A percentile compares a stretch with the other conserved stretches of the same genome.
These are phyloP conservation scores for Limnodromus scolopaceus DNA, from an alignment of 2,797 vertebrate genomes.

Conservation along the genomic window DNA sequence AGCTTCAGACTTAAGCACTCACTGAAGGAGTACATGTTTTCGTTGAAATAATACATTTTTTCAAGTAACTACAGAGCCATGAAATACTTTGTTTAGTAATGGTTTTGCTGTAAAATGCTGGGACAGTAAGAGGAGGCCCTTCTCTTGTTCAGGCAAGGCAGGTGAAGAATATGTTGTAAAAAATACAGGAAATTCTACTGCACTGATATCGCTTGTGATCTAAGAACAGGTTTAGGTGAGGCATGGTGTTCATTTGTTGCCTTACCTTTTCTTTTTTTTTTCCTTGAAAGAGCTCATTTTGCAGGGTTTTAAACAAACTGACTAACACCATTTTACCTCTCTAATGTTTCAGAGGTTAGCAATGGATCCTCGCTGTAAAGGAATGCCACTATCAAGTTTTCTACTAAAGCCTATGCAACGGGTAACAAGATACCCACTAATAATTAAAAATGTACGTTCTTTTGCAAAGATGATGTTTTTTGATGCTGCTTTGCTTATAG, in stretches of 20 bases:
- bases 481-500: slow-evolving; percentile 30
- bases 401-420: slow-evolving; percentile 98
- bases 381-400: slow-evolving; percentile 98
- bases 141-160: not conserved
- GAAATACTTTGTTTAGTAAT: not conserved
- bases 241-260: not conserved
- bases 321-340: slow-evolving; percentile 47
- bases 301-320: not conserved
- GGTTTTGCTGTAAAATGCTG: not conserved
- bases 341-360: slow-evolving; percentile 88
- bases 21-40: not conserved
- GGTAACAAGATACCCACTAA: slow-evolving; percentile 96
- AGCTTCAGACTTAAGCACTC: not conserved
- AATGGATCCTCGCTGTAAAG: slow-evolving; percentile 97
- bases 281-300: not conserved
- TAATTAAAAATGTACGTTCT: slow-evolving; percentile 94
- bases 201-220: not conserved
- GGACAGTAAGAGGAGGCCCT: not conserved
- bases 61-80: not conserved
- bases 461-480: not conserved
- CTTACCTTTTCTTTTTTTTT: not conserved
- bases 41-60: not conserved
- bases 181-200: not conserved
- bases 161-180: not conserved
- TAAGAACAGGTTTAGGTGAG: not conserved